Base-by-base conservation (phyloP, 2,888 invertebrate species). In the Cacoxenus indagator region DNA sequence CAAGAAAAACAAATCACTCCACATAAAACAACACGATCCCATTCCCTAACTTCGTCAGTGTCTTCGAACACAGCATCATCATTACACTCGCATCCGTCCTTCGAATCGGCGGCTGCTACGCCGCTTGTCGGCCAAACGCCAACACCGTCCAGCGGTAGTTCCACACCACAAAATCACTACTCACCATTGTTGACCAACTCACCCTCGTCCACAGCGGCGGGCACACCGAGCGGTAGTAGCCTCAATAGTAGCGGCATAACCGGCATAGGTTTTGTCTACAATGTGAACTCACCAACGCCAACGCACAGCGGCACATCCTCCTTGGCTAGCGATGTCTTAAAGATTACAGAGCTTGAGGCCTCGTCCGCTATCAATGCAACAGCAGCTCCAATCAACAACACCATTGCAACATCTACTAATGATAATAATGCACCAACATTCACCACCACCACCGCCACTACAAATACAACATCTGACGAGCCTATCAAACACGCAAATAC, bases 121-220 rank as follows among this genome's bases (percentile, higher is more conserved):
- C 81, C 84, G 66, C 79, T 85, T 69, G 76, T 83, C 1, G 82
- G 78, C 67, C 82, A 83, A 71, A 83, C 82, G n/a, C 78, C 81
- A 24, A 82, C 87, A 73, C 83, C 85, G 72, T 87, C 88, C 69
- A 87, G 86, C 78, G 87, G 88, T 76, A 85, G 85, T 27, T 86
- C 88, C n/a, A 86, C 87, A 64, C 86, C 88, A 69, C 87, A 87
- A 69, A 88, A 88, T 76, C 87, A 88, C 75, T 87, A 86, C 77
- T 87, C 87, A 73, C 87, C 88, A 72, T 75, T 87, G 75, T 74
- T 87, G 77, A 87, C 87, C 73, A 86, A 86, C 77, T 88, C 88
- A 70, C 86, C 86, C 64, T 85, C 85, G 68, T 85, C 85, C 73
- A 86, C 86, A 65, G 86, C 84, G 64, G 83, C 85, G 72, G 82